Percentiles rank a stretch among this genome's conserved stretches.
Conservation (phyloP, 2,797 vertebrate species). For the Aselliscus stoliczkanus region DNA sequence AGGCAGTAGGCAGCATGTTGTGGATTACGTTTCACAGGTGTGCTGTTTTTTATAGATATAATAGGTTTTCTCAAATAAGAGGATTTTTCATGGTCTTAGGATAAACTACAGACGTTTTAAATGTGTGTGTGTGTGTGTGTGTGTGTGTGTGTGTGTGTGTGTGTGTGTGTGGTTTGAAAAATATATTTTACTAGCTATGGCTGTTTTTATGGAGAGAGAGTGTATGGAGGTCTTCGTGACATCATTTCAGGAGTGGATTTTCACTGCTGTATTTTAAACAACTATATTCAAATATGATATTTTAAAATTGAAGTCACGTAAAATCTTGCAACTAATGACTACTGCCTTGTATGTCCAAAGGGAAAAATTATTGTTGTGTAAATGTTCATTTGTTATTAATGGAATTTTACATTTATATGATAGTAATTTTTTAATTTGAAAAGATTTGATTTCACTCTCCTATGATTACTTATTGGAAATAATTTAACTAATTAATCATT, state of each 20-base stretch:
- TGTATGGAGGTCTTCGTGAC: not conserved
- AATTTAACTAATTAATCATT: not conserved
- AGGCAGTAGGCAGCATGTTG: not conserved
- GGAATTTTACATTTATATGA: not conserved
- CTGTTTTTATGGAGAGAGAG: not conserved
- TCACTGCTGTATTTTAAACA: not conserved
- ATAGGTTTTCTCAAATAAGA: not conserved
- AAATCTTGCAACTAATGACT: not conserved
- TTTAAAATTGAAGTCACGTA: not conserved
- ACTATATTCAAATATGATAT: not conserved
- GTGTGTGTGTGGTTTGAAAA: not conserved
- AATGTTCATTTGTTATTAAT: not conserved
- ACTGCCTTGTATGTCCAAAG: not conserved
- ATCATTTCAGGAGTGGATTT: not conserved
- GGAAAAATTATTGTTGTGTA: not conserved
- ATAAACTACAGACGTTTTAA: not conserved
- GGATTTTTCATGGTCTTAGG: not conserved
- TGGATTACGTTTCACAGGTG: not conserved
- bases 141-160: not conserved
- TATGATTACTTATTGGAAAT: not conserved
- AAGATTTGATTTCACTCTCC: not conserved
- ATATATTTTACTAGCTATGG: not conserved
- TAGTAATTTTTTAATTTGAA: not conserved
- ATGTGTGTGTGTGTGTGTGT: not conserved
- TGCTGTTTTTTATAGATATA: not conserved